Evolutionary conservation across 2,113 vertebrate genomes (phyloP).

Genomic region (Gymnobelideus leadbeateri): DNA sequence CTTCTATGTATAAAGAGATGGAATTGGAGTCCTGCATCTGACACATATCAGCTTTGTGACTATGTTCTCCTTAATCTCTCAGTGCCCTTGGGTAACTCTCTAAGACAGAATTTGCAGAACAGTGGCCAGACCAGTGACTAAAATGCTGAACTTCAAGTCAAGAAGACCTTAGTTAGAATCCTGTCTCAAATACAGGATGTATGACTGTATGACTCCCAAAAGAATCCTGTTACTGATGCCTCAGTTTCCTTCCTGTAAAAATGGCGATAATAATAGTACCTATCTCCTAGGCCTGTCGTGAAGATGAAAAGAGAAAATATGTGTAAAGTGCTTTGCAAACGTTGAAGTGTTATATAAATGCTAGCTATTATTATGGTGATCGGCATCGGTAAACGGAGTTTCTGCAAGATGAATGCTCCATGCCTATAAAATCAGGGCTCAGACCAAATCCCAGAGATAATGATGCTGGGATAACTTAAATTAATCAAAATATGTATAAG

Average conservation of each 20-base stretch:
- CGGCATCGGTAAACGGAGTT: background rate
- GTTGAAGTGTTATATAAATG: background rate
- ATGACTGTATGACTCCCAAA: background rate
- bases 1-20: background rate
- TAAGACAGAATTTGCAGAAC: background rate
- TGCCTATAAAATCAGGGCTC: background rate
- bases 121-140: background rate
- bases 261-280: background rate
- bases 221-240: background rate
- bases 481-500: conserved; percentile 39
- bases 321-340: background rate
- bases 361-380: background rate
- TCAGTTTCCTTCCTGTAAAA: background rate
- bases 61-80: background rate
- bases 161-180: background rate
- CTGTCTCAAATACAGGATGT: background rate
- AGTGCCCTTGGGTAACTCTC: background rate
- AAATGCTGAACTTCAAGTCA: background rate
- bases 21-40: background rate
- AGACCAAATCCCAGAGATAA: background rate
- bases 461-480: background rate
- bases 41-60: background rate
- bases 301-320: background rate
- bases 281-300: background rate
- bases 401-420: background rate